phyloP scores from a whole-genome alignment of 2,113 vertebrate species.

The Hippopotamus amphibius region DNA sequence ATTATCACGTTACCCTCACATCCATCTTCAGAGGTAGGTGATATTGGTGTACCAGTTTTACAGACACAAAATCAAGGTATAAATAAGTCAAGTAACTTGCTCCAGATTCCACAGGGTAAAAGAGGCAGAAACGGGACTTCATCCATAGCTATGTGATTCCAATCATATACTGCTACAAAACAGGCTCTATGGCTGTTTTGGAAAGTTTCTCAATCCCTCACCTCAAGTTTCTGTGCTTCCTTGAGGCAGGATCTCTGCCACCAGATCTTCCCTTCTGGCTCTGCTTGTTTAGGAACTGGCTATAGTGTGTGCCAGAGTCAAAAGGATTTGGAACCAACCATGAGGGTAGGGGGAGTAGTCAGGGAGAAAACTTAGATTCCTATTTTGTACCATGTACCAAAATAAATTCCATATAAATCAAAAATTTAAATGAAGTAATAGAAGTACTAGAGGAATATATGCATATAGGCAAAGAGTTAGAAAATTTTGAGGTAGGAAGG shows the following conservation, averaged over 20 bases:
- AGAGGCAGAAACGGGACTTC: not conserved
- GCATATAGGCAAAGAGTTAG: not conserved
- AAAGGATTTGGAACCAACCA: slow-evolving; percentile 10
- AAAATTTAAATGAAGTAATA: not conserved
- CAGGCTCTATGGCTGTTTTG: not conserved
- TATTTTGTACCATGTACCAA: not conserved
- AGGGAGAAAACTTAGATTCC: not conserved
- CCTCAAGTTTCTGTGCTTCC: not conserved
- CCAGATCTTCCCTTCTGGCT: not conserved
- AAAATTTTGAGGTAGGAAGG: not conserved
- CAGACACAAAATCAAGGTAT: slow-evolving; percentile 18
- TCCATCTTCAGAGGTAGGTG: not conserved
- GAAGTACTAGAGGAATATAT: not conserved
- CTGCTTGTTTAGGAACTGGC: not conserved
- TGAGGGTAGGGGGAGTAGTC: not conserved
- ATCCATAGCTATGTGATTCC: not conserved
- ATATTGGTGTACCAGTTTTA: not conserved
- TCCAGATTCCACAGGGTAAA: not conserved
- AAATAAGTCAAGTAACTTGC: not conserved
- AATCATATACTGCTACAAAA: not conserved
- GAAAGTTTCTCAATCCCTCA: not conserved
- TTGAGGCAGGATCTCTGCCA: not conserved
- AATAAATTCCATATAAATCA: not conserved
- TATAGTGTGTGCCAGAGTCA: not conserved
- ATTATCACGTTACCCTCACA: not conserved